A percentile compares a stretch with the other conserved stretches of the same genome.
Evolutionary conservation across 2,888 invertebrate genomes (phyloP).

Genomic region (Amphipyra berbera): DNA sequence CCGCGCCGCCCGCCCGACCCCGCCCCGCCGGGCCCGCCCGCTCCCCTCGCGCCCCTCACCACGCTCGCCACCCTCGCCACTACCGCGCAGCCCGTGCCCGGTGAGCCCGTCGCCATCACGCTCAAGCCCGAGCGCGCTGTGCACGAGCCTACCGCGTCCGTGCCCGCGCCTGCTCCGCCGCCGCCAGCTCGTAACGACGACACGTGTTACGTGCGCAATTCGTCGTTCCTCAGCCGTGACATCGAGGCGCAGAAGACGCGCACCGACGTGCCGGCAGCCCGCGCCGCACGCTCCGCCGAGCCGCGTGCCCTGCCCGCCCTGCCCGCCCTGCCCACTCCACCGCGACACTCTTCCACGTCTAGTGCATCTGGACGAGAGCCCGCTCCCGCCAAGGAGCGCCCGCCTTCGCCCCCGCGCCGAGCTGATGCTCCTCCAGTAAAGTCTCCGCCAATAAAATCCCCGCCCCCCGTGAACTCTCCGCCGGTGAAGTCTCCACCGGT

Average conservation of each 20-base stretch:
- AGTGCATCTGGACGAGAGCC: neutral
- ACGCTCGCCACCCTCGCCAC: slow-evolving; percentile 38
- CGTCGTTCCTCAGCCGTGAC: slow-evolving; percentile 78
- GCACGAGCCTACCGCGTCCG: slow-evolving; percentile 17
- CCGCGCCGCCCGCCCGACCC: slow-evolving; percentile 47
- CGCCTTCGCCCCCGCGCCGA: slow-evolving; percentile 40
- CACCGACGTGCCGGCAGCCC: slow-evolving; percentile 15
- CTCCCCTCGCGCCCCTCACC: slow-evolving; percentile 32
- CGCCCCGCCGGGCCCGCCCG: slow-evolving; percentile 33
- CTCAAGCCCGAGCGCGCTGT: too few species aligned
- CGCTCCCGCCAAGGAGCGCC: slow-evolving; percentile 30
- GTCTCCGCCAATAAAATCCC: slow-evolving; percentile 49
- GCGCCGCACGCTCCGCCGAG: slow-evolving; percentile 14
- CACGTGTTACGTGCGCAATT: slow-evolving; percentile 74
- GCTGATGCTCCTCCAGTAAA: slow-evolving; percentile 26
- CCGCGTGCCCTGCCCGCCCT: slow-evolving; percentile 8
- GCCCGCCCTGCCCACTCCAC: slow-evolving; percentile 5
- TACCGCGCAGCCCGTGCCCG: slow-evolving; percentile 32
- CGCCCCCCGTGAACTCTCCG: slow-evolving; percentile 46
- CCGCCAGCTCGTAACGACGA: slow-evolving; percentile 51
- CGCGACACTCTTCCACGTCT: slow-evolving; percentile 43
- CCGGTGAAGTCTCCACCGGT: slow-evolving; percentile 36
- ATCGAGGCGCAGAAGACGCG: slow-evolving; percentile 73
- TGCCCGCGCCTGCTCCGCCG: slow-evolving; percentile 32
- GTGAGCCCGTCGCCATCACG: slow-evolving; percentile 52